phyloP scores from a whole-genome alignment of 1,140 invertebrate genomes.

The Platorchestia sp. region DNA sequence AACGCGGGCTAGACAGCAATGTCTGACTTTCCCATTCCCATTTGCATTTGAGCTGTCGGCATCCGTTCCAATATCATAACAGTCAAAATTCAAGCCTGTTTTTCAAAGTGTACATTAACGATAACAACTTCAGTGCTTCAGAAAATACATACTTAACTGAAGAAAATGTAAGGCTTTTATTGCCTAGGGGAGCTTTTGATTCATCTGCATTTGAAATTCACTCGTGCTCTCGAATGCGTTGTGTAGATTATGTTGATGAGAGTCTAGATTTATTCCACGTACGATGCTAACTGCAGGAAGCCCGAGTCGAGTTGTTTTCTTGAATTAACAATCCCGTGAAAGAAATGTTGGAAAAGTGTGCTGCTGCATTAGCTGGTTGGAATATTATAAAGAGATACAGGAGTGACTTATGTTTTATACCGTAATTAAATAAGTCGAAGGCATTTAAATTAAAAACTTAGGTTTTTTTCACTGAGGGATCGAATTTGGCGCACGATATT shows the following conservation, averaged over 20 bases:
- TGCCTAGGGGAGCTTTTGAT: neutral
- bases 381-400: neutral
- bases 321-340: neutral
- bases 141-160: neutral
- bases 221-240: neutral
- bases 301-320: neutral
- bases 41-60: conserved; percentile 39
- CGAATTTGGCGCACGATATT: neutral
- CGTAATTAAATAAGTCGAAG: neutral
- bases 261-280: neutral
- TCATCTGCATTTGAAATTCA: neutral
- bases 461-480: neutral
- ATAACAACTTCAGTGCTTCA: conserved; percentile 10
- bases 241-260: neutral
- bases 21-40: neutral
- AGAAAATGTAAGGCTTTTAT: neutral
- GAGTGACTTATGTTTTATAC: neutral
- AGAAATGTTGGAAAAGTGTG: no score
- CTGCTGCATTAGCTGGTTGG: no score
- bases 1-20: neutral
- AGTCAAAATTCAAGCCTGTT: conserved; percentile 34
- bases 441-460: neutral
- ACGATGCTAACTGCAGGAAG: neutral
- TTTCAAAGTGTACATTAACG: neutral
- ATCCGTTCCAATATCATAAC: conserved; percentile 45